phyloP scores from a whole-genome alignment of 1,140 invertebrate species.

The Zaprionus camerounensis region DNA sequence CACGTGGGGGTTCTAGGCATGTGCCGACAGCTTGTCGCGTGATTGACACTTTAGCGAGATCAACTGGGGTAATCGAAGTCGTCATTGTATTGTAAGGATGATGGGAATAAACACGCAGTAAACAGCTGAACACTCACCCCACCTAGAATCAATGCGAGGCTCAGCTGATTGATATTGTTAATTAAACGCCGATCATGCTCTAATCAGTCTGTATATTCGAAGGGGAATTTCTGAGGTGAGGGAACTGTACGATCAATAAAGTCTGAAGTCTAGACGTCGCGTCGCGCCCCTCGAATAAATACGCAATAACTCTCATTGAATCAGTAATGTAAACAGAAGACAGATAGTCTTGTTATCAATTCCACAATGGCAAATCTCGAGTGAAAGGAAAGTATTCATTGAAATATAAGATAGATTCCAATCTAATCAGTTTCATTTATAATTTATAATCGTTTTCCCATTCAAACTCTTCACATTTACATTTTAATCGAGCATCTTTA shows the following conservation, averaged over 20 bases:
- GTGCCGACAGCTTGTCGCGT: constrained; percentile 21
- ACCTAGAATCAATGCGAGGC: neutral
- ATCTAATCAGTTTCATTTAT: neutral
- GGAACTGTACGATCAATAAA: neutral
- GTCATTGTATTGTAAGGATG: constrained; percentile 15
- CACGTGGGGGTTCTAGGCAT: constrained; percentile 1
- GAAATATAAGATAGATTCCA: neutral
- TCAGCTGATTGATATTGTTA: constrained; percentile 22
- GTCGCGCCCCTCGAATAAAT: neutral
- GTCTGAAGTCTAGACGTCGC: neutral
- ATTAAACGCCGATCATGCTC: constrained; percentile 16
- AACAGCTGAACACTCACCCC: constrained; percentile 8
- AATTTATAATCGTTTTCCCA: neutral
- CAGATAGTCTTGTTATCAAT: neutral
- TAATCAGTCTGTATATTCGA: neutral
- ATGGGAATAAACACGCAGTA: constrained; percentile 30
- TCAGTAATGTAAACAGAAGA: neutral
- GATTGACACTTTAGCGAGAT: constrained; percentile 28
- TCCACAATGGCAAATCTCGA: neutral
- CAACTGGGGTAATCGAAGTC: neutral
- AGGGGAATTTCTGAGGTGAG: constrained; percentile 8
- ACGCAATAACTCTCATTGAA: constrained; percentile 4
- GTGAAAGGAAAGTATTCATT: neutral
- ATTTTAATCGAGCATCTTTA: neutral
- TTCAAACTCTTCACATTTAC: neutral